Base-by-base conservation (phyloP, 2,888 invertebrate genomes). In the Melitaea athalia region DNA sequence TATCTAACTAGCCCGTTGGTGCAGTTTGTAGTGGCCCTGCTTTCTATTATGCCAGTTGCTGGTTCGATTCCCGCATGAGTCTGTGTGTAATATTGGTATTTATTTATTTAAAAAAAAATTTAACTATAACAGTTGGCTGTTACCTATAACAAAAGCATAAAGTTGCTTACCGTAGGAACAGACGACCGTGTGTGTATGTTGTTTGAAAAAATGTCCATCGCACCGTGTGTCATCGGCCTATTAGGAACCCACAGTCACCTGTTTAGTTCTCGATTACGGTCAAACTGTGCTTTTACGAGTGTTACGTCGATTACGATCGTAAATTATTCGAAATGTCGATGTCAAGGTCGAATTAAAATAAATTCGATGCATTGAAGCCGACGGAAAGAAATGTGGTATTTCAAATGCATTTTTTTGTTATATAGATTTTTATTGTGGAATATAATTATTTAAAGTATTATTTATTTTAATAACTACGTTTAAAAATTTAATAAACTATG, bases 271-370 rank as follows among this genome's bases (percentile, higher is more conserved):
- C 75, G 72, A 77, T 76, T 75, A 75, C 72, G 53, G 68, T 74
- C 49, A 68, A 73, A 77, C 74, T 73, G 75, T 69, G 69, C 73
- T 73, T 77, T 78, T 76, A 79, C 76, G 76, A 76, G 74, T 69
- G 75, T 72, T 61, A 71, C 73, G 75, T 77, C 75, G 76, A 77
- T 77, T 75, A 71, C 72, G 68, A 67, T 66, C 69, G 74, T 78
- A 75, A 78, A 77, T 77, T 74, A 73, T 65, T 74, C 67, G 72
- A 68, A 38, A 52, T 15, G 72, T 71, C 69, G 72, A 71, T 66
- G 59, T 69, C 74, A 74, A 74, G 77, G 76, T 71, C 73, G 69
- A 52, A 59, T 31, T 61, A 62, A 47, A 59, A 69, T 69, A 47
- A 53, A 53, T 55, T 64, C 53, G 47, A 47, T 55, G 38, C 43